These are phyloP conservation scores for Orchesella cincta DNA, from an alignment of 1,140 invertebrate species.

Conservation along the genomic window DNA sequence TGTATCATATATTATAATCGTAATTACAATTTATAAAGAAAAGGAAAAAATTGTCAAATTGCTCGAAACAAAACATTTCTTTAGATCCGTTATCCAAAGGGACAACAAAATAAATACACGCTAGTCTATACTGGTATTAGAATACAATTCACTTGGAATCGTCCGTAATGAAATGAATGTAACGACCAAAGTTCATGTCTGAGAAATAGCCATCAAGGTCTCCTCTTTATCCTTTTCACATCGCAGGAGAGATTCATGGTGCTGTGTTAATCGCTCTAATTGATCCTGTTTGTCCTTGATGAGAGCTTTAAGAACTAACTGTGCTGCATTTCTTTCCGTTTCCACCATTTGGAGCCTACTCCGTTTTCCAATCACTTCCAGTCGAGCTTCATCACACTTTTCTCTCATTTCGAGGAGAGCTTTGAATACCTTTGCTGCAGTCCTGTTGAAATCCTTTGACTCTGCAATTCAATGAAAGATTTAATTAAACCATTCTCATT, in stretches of 20 bases:
- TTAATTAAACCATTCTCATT: too few relatives aligned
- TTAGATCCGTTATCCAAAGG: too few relatives aligned
- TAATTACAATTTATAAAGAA: too few relatives aligned
- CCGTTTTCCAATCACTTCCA: constrained; percentile 45
- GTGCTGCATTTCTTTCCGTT: constrained; percentile 37
- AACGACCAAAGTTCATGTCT: constrained; percentile 30
- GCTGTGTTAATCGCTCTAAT: constrained; percentile 37
- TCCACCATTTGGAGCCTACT: constrained; percentile 38
- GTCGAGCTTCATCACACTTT: constrained; percentile 25
- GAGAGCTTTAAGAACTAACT: constrained; percentile 36
- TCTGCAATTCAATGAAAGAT: not conserved
- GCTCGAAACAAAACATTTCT: too few relatives aligned
- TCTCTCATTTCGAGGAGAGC: constrained; percentile 26
- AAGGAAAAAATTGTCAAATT: too few relatives aligned
- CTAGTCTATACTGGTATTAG: not conserved
- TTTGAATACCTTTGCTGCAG: constrained; percentile 30
- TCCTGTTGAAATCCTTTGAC: constrained; percentile 35
- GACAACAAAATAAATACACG: too few relatives aligned
- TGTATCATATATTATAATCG: too few relatives aligned
- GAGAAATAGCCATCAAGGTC: constrained; percentile 34
- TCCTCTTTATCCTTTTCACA: constrained; percentile 44
- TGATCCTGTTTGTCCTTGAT: constrained; percentile 41
- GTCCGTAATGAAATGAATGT: not conserved
- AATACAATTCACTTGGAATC: not conserved
- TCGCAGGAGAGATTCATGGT: constrained; percentile 37